Percentiles rank a stretch among this genome's conserved stretches.
Evolutionary conservation across 1,140 invertebrate species (phyloP).

Genomic region (Macrostomum lignano): DNA sequence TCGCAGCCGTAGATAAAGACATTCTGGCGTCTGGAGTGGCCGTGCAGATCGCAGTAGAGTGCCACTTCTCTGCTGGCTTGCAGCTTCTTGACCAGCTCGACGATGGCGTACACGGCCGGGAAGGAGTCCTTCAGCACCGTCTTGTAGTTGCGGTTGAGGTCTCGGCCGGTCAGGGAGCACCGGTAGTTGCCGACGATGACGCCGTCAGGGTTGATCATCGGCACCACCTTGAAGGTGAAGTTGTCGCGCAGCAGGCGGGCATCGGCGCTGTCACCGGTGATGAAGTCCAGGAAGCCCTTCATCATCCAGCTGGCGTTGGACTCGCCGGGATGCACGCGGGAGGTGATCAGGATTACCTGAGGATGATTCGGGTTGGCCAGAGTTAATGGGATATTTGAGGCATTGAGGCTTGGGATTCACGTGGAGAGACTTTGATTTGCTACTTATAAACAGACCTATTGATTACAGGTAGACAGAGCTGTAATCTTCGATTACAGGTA

Average conservation of each 20-base stretch:
- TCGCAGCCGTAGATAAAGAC: conserved; percentile 37
- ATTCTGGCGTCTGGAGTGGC: conserved; percentile 26
- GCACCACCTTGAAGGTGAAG: conserved; percentile 28
- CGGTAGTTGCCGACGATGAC: conserved; percentile 28
- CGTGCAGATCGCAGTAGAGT: conserved; percentile 28
- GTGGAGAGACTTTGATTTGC: too few species aligned
- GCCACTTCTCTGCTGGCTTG: too few species aligned
- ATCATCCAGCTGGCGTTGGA: conserved; percentile 28
- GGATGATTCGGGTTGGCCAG: conserved; percentile 23
- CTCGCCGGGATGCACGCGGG: conserved; percentile 28
- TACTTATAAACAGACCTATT: too few species aligned
- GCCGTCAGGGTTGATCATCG: conserved; percentile 29
- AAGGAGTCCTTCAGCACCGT: conserved; percentile 8
- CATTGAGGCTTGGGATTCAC: too few species aligned
- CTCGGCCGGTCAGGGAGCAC: conserved; percentile 24
- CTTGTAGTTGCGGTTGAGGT: conserved; percentile 27
- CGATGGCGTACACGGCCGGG: conserved; percentile 1
- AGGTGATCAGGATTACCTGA: conserved; percentile 33
- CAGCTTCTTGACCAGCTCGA: too few species aligned
- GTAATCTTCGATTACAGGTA: too few species aligned
- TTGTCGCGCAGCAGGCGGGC: conserved; percentile 24
- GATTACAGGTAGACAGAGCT: too few species aligned
- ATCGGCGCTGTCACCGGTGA: conserved; percentile 17
- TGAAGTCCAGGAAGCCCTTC: conserved; percentile 26
- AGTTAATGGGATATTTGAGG: conserved; percentile 24